Evolutionary conservation across 92 coral and sea anemone species (phyloP).

Genomic region (Heliopora coerulea): DNA sequence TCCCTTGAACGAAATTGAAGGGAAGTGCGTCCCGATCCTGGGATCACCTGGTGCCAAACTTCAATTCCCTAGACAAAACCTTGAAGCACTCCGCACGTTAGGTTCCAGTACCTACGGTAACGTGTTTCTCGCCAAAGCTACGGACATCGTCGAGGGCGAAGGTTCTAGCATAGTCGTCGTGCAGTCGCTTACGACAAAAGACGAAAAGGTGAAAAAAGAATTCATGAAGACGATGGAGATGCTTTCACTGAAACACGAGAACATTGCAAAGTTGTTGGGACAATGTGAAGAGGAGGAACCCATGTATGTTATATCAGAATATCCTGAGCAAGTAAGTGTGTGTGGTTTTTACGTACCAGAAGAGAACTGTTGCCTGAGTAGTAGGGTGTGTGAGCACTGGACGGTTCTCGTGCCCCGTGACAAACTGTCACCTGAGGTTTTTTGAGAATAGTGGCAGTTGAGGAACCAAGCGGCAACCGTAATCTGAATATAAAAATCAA

Average conservation of each 20-base stretch:
- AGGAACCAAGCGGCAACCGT: too few relatives aligned
- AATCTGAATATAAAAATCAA: too few relatives aligned
- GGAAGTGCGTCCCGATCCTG: slow-evolving; percentile 52
- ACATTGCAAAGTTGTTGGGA: slow-evolving; percentile 78
- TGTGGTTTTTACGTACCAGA: too few relatives aligned
- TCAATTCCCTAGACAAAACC: slow-evolving; percentile 96
- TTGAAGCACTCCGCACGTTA: slow-evolving; percentile 82
- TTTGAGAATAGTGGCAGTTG: too few relatives aligned
- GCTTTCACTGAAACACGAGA: slow-evolving; percentile 65
- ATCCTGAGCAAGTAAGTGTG: slow-evolving; percentile 76
- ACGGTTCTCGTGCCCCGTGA: too few relatives aligned
- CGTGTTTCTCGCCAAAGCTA: slow-evolving; percentile 91
- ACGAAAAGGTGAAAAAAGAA: slow-evolving; percentile 79
- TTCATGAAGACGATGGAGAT: slow-evolving; percentile 73
- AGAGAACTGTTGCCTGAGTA: too few relatives aligned
- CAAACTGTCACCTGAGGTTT: too few relatives aligned
- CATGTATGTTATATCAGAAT: slow-evolving; percentile 82
- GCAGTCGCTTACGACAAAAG: slow-evolving; percentile 76
- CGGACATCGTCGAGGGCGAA: slow-evolving; percentile 92
- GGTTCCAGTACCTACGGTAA: slow-evolving; percentile 92
- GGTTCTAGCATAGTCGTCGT: slow-evolving; percentile 88
- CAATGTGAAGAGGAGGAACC: slow-evolving; percentile 88
- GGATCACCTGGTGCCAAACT: slow-evolving; percentile 59
- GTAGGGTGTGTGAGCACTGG: too few relatives aligned
- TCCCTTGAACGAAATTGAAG: slow-evolving; percentile 46